These are phyloP conservation scores for Campodea augens DNA, from an alignment of 1,140 invertebrate genomes.

Conservation along the genomic window DNA sequence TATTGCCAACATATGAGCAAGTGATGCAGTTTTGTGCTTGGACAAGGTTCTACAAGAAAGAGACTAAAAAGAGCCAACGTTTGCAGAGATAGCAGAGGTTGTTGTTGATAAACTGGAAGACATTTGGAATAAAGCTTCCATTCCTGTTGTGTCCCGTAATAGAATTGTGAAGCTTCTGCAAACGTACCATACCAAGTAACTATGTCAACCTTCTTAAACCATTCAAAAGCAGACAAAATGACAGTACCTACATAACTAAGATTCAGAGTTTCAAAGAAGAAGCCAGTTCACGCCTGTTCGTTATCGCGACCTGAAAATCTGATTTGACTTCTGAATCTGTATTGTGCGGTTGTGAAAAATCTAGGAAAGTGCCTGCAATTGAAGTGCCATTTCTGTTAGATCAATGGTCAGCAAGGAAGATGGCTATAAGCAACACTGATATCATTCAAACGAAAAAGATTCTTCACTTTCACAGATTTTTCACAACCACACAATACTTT, in stretches of 20 bases:
- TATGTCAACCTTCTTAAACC: neutral
- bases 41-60: too few species aligned
- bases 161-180: neutral
- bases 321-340: neutral
- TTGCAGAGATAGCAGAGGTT: neutral
- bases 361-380: too few species aligned
- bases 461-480: too few species aligned
- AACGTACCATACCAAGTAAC: neutral
- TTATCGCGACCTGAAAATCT: neutral
- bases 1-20: too few species aligned
- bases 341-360: too few species aligned
- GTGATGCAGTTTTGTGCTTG: too few species aligned
- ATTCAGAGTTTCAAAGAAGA: too few species aligned
- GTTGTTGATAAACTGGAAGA: neutral
- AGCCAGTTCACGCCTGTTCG: neutral
- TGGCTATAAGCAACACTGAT: neutral
- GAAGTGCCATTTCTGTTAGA: slow-evolving; percentile 1
- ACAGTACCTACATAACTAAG: too few species aligned
- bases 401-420: neutral
- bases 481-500: too few species aligned
- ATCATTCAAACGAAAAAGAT: neutral
- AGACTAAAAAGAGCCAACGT: too few species aligned
- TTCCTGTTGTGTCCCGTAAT: neutral
- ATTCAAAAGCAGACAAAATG: too few species aligned
- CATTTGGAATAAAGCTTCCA: neutral